A percentile compares a stretch with the other conserved stretches of the same genome.
phyloP scores from a whole-genome alignment of 2,888 invertebrate species.

The Drosophila demipolita region DNA sequence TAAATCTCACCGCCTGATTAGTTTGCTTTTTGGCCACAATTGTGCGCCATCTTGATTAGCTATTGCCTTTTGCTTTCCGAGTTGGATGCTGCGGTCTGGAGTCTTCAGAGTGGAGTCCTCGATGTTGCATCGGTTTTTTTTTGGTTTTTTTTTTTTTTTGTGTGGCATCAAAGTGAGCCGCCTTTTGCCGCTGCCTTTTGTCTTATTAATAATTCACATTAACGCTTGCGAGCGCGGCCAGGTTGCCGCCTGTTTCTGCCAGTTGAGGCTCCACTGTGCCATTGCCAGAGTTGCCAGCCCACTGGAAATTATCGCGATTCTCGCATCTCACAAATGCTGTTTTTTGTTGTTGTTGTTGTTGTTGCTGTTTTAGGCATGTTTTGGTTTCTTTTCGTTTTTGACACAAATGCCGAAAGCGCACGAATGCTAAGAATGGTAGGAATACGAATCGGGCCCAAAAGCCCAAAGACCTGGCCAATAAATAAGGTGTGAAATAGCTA shows the following conservation, averaged over 20 bases:
- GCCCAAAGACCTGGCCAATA: constrained; percentile 69
- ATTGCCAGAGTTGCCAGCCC: constrained; percentile 65
- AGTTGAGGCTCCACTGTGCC: constrained; percentile 10
- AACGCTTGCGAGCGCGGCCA: constrained; percentile 83
- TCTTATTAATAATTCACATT: constrained; percentile 85
- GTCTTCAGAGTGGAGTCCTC: not conserved
- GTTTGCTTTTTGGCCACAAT: constrained; percentile 72
- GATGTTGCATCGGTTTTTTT: constrained; percentile 16
- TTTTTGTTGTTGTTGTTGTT: constrained; percentile 16
- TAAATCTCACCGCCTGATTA: constrained; percentile 85
- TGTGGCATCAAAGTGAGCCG: constrained; percentile 73
- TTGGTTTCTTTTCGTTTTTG: constrained; percentile 35
- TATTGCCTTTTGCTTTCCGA: constrained; percentile 19
- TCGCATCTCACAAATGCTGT: constrained; percentile 49
- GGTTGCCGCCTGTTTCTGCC: constrained; percentile 68
- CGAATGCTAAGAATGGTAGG: constrained; percentile 47
- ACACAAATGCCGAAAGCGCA: constrained; percentile 81
- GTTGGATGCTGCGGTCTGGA: not conserved
- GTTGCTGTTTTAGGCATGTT: constrained; percentile 48
- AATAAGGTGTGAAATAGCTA: constrained; percentile 84
- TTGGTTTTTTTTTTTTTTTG: constrained; percentile 13
- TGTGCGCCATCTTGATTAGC: constrained; percentile 78
- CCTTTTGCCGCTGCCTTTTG: constrained; percentile 79
- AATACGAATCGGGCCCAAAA: constrained; percentile 5
- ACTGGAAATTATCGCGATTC: constrained; percentile 59